phyloP scores from a whole-genome alignment of 2,113 vertebrate genomes.

The Channa maculata region DNA sequence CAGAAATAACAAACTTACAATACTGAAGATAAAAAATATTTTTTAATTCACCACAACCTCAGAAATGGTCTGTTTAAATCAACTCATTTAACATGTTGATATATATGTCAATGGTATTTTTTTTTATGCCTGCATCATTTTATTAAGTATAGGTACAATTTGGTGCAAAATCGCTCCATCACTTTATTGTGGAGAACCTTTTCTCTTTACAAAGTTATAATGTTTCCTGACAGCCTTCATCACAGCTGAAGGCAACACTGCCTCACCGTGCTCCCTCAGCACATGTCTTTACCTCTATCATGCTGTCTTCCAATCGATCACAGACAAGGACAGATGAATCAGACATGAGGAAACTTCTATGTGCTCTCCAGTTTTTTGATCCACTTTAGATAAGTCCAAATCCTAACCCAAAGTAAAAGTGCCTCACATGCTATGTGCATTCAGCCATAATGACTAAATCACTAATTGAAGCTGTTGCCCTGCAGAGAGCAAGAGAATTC shows the following conservation, averaged over 20 bases:
- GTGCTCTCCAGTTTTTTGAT: constrained; percentile 24
- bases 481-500: constrained; percentile 25
- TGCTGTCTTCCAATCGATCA: constrained; percentile 1
- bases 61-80: no score
- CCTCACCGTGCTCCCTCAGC: constrained; percentile 1
- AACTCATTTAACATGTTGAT: no score
- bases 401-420: constrained; percentile 6
- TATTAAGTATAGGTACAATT: no score
- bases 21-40: no score
- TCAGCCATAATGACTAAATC: constrained; percentile 15
- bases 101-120: background rate
- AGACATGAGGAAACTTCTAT: background rate
- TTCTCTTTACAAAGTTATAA: background rate
- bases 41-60: no score
- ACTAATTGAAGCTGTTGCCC: constrained; percentile 20
- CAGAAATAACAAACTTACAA: no score
- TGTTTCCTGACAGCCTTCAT: background rate
- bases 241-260: background rate
- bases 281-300: constrained; percentile 1
- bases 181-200: background rate
- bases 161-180: background rate
- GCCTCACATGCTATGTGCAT: background rate
- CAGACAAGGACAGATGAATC: background rate
- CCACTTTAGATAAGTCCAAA: constrained; percentile 38
- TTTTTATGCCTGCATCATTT: background rate